Percentiles rank a stretch among this genome's conserved stretches.
Evolutionary conservation across 2,797 vertebrate species (phyloP).

Genomic region (Cyclopterus lumpus): DNA sequence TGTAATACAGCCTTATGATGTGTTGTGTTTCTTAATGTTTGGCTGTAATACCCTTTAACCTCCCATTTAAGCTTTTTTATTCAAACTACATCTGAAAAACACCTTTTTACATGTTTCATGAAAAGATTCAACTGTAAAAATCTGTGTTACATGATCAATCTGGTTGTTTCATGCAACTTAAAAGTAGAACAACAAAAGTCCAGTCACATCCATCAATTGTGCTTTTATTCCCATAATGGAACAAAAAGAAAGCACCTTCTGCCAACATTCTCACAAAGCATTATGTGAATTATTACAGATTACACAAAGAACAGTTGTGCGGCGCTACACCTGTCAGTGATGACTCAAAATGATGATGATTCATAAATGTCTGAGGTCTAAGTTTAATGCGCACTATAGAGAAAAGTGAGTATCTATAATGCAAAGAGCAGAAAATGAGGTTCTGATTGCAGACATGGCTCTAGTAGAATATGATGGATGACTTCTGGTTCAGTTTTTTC

Average conservation of each 20-base stretch:
- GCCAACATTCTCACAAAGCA: not conserved
- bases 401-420: not conserved
- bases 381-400: not conserved
- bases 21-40: constrained; percentile 4
- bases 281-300: not conserved
- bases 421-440: not conserved
- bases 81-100: not conserved
- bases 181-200: not conserved
- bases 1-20: not conserved
- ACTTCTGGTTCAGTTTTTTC: not conserved
- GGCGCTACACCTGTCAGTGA: too few species aligned
- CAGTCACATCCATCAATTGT: not conserved
- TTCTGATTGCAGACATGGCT: too few species aligned
- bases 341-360: not conserved
- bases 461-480: too few species aligned
- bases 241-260: not conserved
- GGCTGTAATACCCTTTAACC: not conserved
- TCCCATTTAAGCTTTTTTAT: not conserved
- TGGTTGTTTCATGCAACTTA: not conserved
- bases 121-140: not conserved
- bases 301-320: not conserved
- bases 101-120: not conserved
- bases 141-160: not conserved
- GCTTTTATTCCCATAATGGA: not conserved
- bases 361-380: not conserved